Base-by-base conservation (phyloP, 2,888 invertebrate genomes). In the Xestobium rufovillosum region DNA sequence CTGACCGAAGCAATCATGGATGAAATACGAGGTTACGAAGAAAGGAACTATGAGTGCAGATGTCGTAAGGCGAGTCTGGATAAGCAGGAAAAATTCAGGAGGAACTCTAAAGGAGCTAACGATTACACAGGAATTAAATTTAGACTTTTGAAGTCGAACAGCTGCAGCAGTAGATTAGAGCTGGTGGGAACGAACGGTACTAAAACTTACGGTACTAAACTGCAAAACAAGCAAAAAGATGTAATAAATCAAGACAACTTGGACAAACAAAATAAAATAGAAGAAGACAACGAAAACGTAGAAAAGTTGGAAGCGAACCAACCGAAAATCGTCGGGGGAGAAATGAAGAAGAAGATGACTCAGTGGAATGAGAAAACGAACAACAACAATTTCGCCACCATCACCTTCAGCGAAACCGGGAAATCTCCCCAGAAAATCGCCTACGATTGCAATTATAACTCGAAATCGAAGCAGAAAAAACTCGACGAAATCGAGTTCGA, bases 401-500 rank as follows among this genome's bases (percentile, higher is more conserved):
- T 52, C 2, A 51, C 47, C 13, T 52, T 48, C 37, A 58, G 50
- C 38, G 43, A 39, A 17, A 45, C 29, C 14, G 52, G 51, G 14
- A 56, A 48, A 29, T 36, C 32, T 17, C 31, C 48, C 11, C 46
- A 46, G 31, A 57, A 60, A 34, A 49, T 53, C 10, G 51, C 47
- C 12, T 52, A 52, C 38, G 54, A 61, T 58, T 48, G 66, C 56
- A 54, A 63, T 34, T 64, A 59, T 43, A 71, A 73, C 39, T 73
- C 76, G 55, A 78, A 76, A 31, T 42, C 43, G 48, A 67, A 66
- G 44, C 69, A 72, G 8, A 76, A 73, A 45, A 80, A 81, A 59
- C 80, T 80, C 50, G 81, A 83, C 27, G 86, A 87, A 51, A 88
- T 88, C 77, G 86, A 87, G 50, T 88, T 88, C 51, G 87, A 88